These are phyloP conservation scores for Paracyclopina nana DNA, from an alignment of 1,140 invertebrate species.

Conservation along the genomic window DNA sequence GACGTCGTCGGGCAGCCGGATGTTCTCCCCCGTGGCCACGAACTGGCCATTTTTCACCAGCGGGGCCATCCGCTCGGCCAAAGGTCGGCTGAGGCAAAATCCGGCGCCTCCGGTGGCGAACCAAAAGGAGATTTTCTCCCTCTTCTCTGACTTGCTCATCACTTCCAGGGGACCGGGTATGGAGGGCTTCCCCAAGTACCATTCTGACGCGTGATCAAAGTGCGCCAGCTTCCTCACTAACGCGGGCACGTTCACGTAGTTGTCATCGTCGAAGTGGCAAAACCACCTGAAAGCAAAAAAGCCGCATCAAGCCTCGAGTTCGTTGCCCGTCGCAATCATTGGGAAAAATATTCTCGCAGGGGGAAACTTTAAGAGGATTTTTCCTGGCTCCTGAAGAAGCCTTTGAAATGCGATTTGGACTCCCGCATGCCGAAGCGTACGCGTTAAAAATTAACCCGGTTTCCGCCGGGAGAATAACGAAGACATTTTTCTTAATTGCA, in stretches of 20 bases:
- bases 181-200: slow-evolving; percentile 88
- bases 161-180: slow-evolving; percentile 70
- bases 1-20: slow-evolving; percentile 77
- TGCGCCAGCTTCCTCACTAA: slow-evolving; percentile 56
- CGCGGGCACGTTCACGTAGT: slow-evolving; percentile 82
- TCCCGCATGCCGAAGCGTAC: too few relatives aligned
- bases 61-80: slow-evolving; percentile 84
- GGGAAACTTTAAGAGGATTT: too few relatives aligned
- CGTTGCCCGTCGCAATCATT: too few relatives aligned
- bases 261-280: slow-evolving; percentile 97
- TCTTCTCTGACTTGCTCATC: slow-evolving; percentile 26
- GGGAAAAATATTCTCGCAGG: too few relatives aligned
- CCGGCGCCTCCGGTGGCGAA: slow-evolving; percentile 96
- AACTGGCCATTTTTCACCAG: slow-evolving; percentile 80
- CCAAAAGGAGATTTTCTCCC: slow-evolving; percentile 84
- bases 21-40: slow-evolving; percentile 68
- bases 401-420: too few relatives aligned
- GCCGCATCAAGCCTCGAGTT: too few relatives aligned
- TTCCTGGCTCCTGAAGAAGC: too few relatives aligned
- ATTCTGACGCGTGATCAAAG: slow-evolving; percentile 70
- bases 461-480: too few relatives aligned
- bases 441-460: too few relatives aligned
- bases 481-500: too few relatives aligned
- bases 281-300: slow-evolving; percentile 57
- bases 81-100: slow-evolving; percentile 77